Conservation (phyloP, 2,113 vertebrate species). For the Nyctereutes procyonoides region DNA sequence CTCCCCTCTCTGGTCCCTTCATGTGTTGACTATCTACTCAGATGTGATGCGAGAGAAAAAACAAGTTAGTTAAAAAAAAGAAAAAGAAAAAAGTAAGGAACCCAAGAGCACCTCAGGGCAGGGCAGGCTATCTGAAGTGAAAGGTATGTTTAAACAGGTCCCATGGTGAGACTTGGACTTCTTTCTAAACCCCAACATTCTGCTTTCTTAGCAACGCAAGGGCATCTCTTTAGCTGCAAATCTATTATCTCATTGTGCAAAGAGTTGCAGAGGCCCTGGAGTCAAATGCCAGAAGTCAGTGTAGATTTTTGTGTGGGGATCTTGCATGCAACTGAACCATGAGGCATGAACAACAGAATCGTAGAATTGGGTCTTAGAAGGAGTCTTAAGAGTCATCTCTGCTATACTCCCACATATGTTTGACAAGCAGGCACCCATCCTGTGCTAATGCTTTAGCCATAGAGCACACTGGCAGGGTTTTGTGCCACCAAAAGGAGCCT, state of each 20-base stretch:
- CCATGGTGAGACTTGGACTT: accelerated
- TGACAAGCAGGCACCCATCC: not conserved
- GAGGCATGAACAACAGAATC: not conserved
- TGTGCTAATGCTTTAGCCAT: not conserved
- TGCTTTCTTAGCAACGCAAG: not conserved
- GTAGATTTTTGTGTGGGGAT: not conserved
- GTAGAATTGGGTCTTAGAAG: not conserved
- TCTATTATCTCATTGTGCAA: not conserved
- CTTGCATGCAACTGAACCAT: not conserved
- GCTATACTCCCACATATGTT: not conserved
- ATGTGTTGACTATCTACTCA: not conserved
- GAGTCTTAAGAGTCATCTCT: too few species aligned
- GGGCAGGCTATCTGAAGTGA: too few species aligned
- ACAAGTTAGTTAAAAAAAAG: not conserved
- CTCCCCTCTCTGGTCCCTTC: not conserved
- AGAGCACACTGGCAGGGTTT: not conserved
- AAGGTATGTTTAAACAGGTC: accelerated
- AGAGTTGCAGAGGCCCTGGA: not conserved
- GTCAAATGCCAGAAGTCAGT: not conserved
- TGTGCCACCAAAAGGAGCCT: not conserved
- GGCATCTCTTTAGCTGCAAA: not conserved
- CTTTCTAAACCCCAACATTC: not conserved
- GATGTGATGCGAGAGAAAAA: not conserved
- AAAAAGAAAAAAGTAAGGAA: not conserved
- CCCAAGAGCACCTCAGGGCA: not conserved